Conservation (phyloP, 2,113 vertebrate genomes). For the Ophthalmolycus amberensis region DNA sequence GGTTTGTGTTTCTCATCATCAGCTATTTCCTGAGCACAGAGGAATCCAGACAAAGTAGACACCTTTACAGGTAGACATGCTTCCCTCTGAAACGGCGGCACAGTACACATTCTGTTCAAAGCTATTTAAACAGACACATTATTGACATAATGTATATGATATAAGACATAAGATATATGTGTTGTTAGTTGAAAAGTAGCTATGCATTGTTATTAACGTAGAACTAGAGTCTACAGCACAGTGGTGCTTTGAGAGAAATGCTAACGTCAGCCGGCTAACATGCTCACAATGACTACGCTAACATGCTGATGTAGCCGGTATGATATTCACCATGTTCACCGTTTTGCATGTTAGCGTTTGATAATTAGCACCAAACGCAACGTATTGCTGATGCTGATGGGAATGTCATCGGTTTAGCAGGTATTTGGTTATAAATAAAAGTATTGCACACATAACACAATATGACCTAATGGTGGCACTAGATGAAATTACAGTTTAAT, state of each 20-base stretch:
- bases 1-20: conserved; percentile 43
- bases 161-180: background rate
- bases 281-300: too few species aligned
- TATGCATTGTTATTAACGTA: too few species aligned
- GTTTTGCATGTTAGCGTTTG: background rate
- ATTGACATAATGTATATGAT: background rate
- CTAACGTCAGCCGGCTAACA: too few species aligned
- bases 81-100: background rate
- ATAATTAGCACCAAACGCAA: background rate
- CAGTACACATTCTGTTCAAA: background rate
- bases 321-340: background rate
- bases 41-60: conserved; percentile 82
- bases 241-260: background rate
- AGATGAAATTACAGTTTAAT: background rate
- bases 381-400: background rate
- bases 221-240: background rate
- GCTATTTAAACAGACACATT: background rate
- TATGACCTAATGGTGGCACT: background rate
- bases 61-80: conserved; percentile 84
- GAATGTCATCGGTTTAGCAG: background rate
- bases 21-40: conserved; percentile 88
- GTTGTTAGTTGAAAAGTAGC: background rate
- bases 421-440: background rate
- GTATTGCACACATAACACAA: background rate
- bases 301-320: background rate